Evolutionary conservation across 1,140 invertebrate genomes (phyloP), one percentile per base, ranked within the genome.

Genomic region (Formica exsecta): DNA sequence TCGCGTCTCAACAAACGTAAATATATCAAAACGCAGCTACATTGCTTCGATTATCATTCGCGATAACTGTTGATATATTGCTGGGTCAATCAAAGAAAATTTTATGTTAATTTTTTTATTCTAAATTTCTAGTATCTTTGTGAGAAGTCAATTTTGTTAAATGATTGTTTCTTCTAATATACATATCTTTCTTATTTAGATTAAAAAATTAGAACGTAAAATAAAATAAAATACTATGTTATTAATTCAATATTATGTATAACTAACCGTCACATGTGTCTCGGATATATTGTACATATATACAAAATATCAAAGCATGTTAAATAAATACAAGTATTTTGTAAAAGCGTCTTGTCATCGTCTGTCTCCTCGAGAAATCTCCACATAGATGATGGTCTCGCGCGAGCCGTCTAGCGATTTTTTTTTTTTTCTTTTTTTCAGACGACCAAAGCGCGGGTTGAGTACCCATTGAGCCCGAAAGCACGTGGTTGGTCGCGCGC

Each of bases 401-500:
- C 57, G 51, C 22, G 44, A 87, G 54, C n/a, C 16, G 76, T 48
- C 13, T 44, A 5, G 85, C 25, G 74, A 36, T 44, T 59, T 83
- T 90, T 85, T 85, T 75, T 85, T 85, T 51, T 38, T 36, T 41
- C 9, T 44, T 29, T 29, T 29, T 29, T 48, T 19, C 29, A 32
- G 0, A 5, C 19, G 64, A 41, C 44, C 59, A 32, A 75, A n/a
- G 83, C 41, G 85, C 48, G 9, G 48, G 48, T 51, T 51, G 48
- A 51, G 75, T 41, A 77, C 76, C 87, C 86, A 90, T 90, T 91
- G 89, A 90, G 89, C 86, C 68, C 81, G 85, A 61, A 88, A 87
- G 88, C 92, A 93, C 92, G 91, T 93, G 92, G 87, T 92, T 93
- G 92, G 92, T 92, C 62, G 25, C 19, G 16, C 48, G 87, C 92